These are phyloP conservation scores for Metalampra italica DNA, from an alignment of 2,888 invertebrate genomes.

Conservation along the genomic window DNA sequence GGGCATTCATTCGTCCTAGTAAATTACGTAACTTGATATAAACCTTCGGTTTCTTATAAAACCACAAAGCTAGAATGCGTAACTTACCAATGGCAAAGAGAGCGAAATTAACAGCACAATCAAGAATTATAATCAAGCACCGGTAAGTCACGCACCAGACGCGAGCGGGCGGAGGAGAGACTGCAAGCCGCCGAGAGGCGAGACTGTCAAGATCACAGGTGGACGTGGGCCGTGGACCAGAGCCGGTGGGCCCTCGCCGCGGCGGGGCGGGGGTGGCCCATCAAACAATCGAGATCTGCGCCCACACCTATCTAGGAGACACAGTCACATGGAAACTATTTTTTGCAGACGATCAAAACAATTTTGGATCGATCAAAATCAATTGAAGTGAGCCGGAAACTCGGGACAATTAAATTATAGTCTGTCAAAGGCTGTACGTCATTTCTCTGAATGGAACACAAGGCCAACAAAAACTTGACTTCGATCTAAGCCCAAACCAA, in stretches of 20 bases:
- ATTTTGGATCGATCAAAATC: too few species aligned
- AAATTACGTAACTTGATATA: too few species aligned
- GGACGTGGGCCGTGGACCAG: slow-evolving; percentile 4
- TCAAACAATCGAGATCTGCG: slow-evolving; percentile 14
- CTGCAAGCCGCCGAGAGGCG: not conserved
- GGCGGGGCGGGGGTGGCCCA: slow-evolving; percentile 15
- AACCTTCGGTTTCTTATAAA: too few species aligned
- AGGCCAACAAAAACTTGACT: too few species aligned
- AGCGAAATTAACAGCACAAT: not conserved
- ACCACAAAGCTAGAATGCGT: not conserved
- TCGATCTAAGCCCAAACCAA: too few species aligned
- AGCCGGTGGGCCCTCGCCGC: slow-evolving; percentile 7
- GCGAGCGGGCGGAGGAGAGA: not conserved
- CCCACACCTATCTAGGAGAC: slow-evolving; percentile 6
- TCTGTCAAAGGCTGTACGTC: too few species aligned
- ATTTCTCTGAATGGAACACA: too few species aligned
- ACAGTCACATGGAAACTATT: slow-evolving; percentile 3
- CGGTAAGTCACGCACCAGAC: not conserved
- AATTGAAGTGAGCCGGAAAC: too few species aligned
- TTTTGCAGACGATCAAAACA: not conserved
- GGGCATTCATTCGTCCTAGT: too few species aligned
- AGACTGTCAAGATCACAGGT: not conserved
- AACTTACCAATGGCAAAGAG: not conserved
- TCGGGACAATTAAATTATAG: too few species aligned
- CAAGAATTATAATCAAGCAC: not conserved